Evolutionary conservation across 2,888 invertebrate species (phyloP), one percentile per base, ranked within the genome.

Genomic region (Ariolimax columbianus): DNA sequence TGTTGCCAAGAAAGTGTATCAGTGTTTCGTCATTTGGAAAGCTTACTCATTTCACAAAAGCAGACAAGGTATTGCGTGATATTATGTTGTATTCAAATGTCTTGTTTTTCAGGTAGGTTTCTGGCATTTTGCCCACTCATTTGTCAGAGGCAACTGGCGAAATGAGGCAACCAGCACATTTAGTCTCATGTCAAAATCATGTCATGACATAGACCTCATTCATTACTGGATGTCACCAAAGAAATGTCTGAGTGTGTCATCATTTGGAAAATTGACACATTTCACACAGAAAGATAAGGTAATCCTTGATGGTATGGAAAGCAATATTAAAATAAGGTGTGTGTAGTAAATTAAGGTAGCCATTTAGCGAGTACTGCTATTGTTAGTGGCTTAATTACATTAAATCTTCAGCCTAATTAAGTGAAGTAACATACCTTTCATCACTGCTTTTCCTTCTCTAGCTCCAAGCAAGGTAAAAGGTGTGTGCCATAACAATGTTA

Each of bases 101-200:
- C n/a, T 47, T 51, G 1, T 75, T 43, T 43, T 82, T 19, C 84
- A 91, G 91, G 89, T 94, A 79, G 94, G 95, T 19, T 94, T 90
- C 87, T 94, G 93, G 92, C 94, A 94, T 89, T 94, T 94, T 92
- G 94, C 94, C 17, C 95, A 95, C 88, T 94, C 94, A 0, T 94
- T 90, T 89, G 94, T 94, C 11, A 90, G 94, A 81, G 95, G 95
- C 11, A 95, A 94, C 87, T 95, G 95, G 95, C 89, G 91, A 26
- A 94, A 93, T 68, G 92, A 92, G 88, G 89, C 87, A 11, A 88
- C 89, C 14, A 94, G 94, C 77, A 91, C 94, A 9, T 93, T 92
- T 88, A 93, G 94, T 3, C 89, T 95, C 75, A 87, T 95, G 86
- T 91, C 94, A n/a, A 95, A 95, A 88, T 94, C 94, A 89, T 95